A percentile compares a stretch with the other conserved stretches of the same genome.
Conservation (phyloP, 2,888 invertebrate species). For the Strigamia maritima region DNA sequence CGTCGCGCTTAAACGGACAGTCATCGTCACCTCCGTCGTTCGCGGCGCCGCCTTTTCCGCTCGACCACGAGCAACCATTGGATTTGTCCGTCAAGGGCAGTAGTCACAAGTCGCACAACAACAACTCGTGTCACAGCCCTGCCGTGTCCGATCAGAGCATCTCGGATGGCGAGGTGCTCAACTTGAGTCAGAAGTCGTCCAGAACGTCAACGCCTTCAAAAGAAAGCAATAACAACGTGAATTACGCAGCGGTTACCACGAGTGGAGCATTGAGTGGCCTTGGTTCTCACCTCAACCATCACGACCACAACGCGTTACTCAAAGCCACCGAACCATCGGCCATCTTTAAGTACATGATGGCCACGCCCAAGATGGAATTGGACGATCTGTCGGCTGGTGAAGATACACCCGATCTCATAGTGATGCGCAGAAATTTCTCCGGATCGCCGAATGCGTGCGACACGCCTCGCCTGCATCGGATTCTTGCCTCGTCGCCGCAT, state of each 20-base stretch:
- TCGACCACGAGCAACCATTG: slow-evolving; percentile 70
- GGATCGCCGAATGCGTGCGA: background rate
- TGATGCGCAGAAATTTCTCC: background rate
- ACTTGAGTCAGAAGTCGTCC: slow-evolving; percentile 69
- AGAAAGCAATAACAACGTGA: slow-evolving; percentile 41
- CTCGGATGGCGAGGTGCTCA: slow-evolving; percentile 68
- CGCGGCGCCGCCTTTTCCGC: slow-evolving; percentile 41
- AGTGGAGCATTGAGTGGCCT: slow-evolving; percentile 8
- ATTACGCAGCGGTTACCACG: slow-evolving; percentile 13
- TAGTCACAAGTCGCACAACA: slow-evolving; percentile 54
- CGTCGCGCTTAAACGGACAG: slow-evolving; percentile 39
- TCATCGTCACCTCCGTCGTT: slow-evolving; percentile 39
- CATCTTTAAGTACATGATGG: slow-evolving; percentile 40
- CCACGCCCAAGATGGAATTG: slow-evolving; percentile 5
- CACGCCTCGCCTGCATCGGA: slow-evolving; percentile 33
- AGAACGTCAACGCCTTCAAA: slow-evolving; percentile 53
- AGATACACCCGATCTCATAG: slow-evolving; percentile 5
- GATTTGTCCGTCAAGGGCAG: slow-evolving; percentile 79
- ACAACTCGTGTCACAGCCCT: slow-evolving; percentile 40
- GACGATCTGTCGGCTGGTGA: background rate
- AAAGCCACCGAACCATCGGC: slow-evolving; percentile 53
- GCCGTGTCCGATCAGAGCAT: slow-evolving; percentile 52
- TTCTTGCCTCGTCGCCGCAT: slow-evolving; percentile 33
- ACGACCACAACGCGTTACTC: slow-evolving; percentile 46
- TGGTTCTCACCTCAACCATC: slow-evolving; percentile 36